Evolutionary conservation across 2,113 vertebrate species (phyloP).

Genomic region (Heterotis niloticus): DNA sequence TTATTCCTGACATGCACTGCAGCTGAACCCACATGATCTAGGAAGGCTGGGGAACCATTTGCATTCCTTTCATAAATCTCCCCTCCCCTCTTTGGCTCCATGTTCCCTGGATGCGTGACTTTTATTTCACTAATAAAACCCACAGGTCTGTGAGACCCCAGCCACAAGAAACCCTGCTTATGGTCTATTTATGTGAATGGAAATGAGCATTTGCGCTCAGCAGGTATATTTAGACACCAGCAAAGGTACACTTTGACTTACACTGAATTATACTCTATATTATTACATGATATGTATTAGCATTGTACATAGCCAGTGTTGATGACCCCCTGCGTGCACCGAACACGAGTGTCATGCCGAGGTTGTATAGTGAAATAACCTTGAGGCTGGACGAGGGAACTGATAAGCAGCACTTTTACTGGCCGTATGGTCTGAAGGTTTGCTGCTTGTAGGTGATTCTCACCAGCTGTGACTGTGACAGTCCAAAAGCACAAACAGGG

Average conservation of each 20-base stretch:
- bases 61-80: conserved; percentile 14
- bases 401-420: neutral
- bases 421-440: neutral
- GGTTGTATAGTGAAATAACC: neutral
- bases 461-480: neutral
- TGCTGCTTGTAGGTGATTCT: neutral
- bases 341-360: too few species aligned
- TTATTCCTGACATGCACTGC: conserved; percentile 19
- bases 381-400: neutral
- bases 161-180: too few species aligned
- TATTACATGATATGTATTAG: too few species aligned
- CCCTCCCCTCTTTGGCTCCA: neutral
- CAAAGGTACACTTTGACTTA: too few species aligned
- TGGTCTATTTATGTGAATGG: too few species aligned
- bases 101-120: neutral
- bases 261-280: too few species aligned
- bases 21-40: conserved; percentile 22
- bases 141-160: neutral
- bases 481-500: neutral
- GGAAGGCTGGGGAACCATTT: conserved; percentile 10
- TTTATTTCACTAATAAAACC: neutral
- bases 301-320: too few species aligned
- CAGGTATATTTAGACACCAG: too few species aligned
- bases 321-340: too few species aligned
- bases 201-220: too few species aligned